Base-by-base conservation (phyloP, 2,797 vertebrate genomes). In the Sylvilagus floridanus region DNA sequence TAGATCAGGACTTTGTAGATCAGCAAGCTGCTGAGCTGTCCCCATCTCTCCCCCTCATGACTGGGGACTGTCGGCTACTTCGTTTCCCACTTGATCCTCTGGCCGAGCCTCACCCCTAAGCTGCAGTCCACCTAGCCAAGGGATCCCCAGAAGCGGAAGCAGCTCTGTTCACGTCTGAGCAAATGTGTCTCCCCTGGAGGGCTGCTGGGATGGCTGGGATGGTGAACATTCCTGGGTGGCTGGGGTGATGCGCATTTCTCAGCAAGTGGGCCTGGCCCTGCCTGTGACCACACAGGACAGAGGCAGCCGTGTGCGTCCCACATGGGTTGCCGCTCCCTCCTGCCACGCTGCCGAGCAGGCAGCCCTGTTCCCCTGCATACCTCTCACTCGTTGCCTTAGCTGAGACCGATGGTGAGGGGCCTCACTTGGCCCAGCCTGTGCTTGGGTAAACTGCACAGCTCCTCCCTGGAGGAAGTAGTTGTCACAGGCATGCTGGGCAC, bases 371-470 rank as follows among this genome's bases (percentile, higher is more conserved):
- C 30, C 7, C 2, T 50, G 50, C 50, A 37, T 19, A 1, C 42
- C n/a, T n/a, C 75, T 73, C 76, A 35, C 81, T 84, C 57, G 54
- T n/a, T 28, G 50, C 52, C 76, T 75, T 79, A 88, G 90, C 60
- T 81, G 52, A 92, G 66, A 86, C 57, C 88, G 57, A 84, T 92
- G 83, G 86, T 4, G 50, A 86, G 84, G 77, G 13, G 5, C 37
- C 73, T 93, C 83, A 92, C 66, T 95, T 94, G 96, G 95, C 87
- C 94, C 94, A 96, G 24, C 1, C 9, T 42, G 0, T 72, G 88
- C 68, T n/a, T 10, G 3, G 37, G 37, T 26, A 68, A 65, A 63
- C 28, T 47, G 7, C 54, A 19, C 60, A 17, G 37, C 84, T 65
- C 81, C 92, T 84, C 76, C 86, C n/a, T 0, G 9, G 2, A 17